A percentile compares a stretch with the other conserved stretches of the same genome.
Evolutionary conservation across 2,797 vertebrate genomes (phyloP).

Genomic region (Spea hammondii): DNA sequence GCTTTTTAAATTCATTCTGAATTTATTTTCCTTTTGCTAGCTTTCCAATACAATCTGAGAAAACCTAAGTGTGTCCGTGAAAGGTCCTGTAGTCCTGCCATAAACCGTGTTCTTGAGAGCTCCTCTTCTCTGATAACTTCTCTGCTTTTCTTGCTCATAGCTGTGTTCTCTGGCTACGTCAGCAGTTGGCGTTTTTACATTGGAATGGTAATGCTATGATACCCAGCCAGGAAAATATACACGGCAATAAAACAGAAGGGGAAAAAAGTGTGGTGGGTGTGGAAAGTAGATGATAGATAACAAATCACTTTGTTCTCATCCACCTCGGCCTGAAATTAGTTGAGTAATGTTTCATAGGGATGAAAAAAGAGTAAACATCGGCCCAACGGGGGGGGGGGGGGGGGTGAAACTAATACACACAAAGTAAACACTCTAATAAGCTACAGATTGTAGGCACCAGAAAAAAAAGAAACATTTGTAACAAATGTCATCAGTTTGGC

Average conservation of each 20-base stretch:
- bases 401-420: neutral
- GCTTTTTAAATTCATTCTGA: neutral
- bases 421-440: neutral
- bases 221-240: constrained; percentile 61
- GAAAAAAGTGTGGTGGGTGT: constrained; percentile 36
- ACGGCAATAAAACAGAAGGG: constrained; percentile 56
- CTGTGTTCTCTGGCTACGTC: constrained; percentile 56
- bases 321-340: constrained; percentile 60
- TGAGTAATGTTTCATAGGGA: constrained; percentile 61
- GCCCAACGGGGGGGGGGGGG: neutral
- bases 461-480: neutral
- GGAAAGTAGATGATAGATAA: constrained; percentile 57
- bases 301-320: constrained; percentile 60
- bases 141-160: constrained; percentile 53
- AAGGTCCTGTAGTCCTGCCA: constrained; percentile 32
- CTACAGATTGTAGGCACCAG: neutral
- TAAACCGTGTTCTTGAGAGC: constrained; percentile 43
- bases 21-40: neutral
- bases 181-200: constrained; percentile 53
- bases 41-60: neutral
- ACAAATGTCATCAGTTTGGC: too few species aligned
- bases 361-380: neutral
- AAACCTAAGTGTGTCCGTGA: too few species aligned
- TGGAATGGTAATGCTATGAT: constrained; percentile 58
- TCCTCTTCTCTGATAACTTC: constrained; percentile 39